Conservation (phyloP, 2,888 invertebrate genomes). For the Perithous albicinctus region DNA sequence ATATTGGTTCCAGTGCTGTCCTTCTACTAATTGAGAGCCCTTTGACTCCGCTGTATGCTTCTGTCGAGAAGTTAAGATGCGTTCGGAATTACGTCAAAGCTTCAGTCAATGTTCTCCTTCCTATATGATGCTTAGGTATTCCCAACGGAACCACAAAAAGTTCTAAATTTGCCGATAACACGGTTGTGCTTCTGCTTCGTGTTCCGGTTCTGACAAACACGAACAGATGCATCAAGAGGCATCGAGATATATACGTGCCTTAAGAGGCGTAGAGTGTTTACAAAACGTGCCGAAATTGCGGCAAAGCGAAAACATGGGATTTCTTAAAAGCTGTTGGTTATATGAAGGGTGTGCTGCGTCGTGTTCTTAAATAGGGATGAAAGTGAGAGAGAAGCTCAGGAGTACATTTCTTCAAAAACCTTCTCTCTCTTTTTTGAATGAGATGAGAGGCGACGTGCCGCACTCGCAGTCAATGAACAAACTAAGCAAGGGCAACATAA, state of each 20-base stretch:
- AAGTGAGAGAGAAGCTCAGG: neutral
- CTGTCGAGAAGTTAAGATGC: neutral
- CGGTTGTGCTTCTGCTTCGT: slow-evolving; percentile 7
- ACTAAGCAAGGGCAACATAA: slow-evolving; percentile 6
- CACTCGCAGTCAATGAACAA: slow-evolving; percentile 22
- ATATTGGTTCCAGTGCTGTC: neutral
- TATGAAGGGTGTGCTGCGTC: slow-evolving; percentile 17
- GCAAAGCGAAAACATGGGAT: slow-evolving; percentile 66
- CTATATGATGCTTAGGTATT: slow-evolving; percentile 13
- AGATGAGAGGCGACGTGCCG: slow-evolving; percentile 47
- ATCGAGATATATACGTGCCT: slow-evolving; percentile 68
- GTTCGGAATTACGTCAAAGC: neutral
- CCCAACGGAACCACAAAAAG: slow-evolving; percentile 53
- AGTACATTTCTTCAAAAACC: slow-evolving; percentile 1
- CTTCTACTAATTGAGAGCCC: neutral
- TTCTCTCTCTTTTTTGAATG: neutral
- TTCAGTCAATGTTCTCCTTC: neutral
- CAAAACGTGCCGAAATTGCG: slow-evolving; percentile 80
- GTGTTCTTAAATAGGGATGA: slow-evolving; percentile 9
- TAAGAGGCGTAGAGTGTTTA: slow-evolving; percentile 75
- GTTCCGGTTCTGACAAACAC: slow-evolving; percentile 64
- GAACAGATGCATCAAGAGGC: slow-evolving; percentile 75
- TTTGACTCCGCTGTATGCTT: neutral
- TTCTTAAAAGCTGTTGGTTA: slow-evolving; percentile 40
- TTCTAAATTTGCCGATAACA: slow-evolving; percentile 75